These are phyloP conservation scores for Polyommatus icarus DNA, from an alignment of 2,888 invertebrate genomes.

Conservation along the genomic window DNA sequence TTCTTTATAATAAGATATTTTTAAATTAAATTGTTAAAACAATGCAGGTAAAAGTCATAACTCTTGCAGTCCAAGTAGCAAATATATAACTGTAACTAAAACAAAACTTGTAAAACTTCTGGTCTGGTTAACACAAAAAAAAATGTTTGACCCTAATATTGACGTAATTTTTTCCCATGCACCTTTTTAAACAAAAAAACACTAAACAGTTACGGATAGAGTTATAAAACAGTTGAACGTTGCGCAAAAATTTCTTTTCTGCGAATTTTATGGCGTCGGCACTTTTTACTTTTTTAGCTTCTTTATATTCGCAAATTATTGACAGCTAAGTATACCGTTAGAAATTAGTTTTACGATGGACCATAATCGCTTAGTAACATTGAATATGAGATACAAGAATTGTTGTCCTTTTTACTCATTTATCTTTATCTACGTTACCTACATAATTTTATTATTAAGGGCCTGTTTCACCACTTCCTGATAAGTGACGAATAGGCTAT, in stretches of 20 bases:
- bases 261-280: slow-evolving; percentile 33
- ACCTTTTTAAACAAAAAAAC: background rate
- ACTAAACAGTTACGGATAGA: slow-evolving; percentile 21
- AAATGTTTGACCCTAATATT: background rate
- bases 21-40: no score
- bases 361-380: background rate
- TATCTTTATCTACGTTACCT: background rate
- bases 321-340: background rate
- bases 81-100: background rate
- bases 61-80: background rate
- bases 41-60: no score
- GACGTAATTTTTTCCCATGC: background rate
- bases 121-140: background rate
- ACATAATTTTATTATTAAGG: no score
- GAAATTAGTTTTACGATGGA: slow-evolving; percentile 17
- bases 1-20: no score
- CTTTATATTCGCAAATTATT: slow-evolving; percentile 28
- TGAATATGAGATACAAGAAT: background rate
- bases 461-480: no score
- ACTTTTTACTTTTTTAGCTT: slow-evolving; percentile 33
- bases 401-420: background rate
- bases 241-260: slow-evolving; percentile 39
- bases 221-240: slow-evolving; percentile 32
- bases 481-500: no score
- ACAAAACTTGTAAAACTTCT: background rate